A percentile compares a stretch with the other conserved stretches of the same genome.
Evolutionary conservation across 2,888 invertebrate genomes (phyloP).

Genomic region (Plebejus melissa): DNA sequence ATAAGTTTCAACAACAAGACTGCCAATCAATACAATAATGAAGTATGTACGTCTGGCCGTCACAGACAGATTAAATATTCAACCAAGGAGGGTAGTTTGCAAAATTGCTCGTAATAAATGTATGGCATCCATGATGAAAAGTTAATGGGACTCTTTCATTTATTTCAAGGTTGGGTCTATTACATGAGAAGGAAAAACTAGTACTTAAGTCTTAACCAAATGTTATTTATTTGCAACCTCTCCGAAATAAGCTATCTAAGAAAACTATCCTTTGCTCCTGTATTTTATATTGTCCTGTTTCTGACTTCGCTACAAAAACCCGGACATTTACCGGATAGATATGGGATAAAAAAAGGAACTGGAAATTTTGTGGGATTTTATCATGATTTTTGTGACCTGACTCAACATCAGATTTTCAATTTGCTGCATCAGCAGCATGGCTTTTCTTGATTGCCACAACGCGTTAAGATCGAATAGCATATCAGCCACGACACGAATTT

Average conservation of each 20-base stretch:
- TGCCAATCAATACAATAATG: not conserved
- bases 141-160: slow-evolving; percentile 3
- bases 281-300: not conserved
- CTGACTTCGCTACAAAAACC: not conserved
- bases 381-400: too few relatives aligned
- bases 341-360: too few relatives aligned
- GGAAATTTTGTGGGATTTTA: too few relatives aligned
- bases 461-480: too few relatives aligned
- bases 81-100: slow-evolving; percentile 15
- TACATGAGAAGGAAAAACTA: not conserved
- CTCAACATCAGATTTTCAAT: too few relatives aligned
- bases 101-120: slow-evolving; percentile 57
- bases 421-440: too few relatives aligned
- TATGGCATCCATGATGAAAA: slow-evolving; percentile 37
- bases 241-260: too few relatives aligned
- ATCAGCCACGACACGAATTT: too few relatives aligned
- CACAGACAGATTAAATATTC: not conserved
- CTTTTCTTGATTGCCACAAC: too few relatives aligned
- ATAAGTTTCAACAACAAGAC: not conserved
- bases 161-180: not conserved
- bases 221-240: too few relatives aligned
- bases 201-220: not conserved
- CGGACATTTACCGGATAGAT: not conserved
- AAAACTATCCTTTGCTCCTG: too few relatives aligned
- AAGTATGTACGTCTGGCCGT: not conserved